Evolutionary conservation across 2,113 vertebrate genomes (phyloP).

Genomic region (Pomatostomus ruficeps): DNA sequence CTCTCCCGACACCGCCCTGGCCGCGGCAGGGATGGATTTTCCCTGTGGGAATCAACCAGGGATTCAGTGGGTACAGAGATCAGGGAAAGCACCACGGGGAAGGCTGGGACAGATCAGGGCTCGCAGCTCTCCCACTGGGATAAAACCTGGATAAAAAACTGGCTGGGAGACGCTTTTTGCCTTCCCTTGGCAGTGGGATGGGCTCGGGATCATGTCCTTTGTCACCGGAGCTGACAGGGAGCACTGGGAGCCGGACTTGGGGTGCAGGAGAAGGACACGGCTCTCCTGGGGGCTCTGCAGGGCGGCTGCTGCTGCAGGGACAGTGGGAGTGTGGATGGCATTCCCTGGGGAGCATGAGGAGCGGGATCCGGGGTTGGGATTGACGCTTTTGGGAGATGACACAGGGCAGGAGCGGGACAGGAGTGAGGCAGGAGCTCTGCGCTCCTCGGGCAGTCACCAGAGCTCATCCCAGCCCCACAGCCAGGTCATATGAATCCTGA

Average conservation of each 20-base stretch:
- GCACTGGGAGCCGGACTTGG: too few species aligned
- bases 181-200: accelerated
- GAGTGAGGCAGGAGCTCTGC: accelerated
- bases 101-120: not conserved
- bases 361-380: not conserved
- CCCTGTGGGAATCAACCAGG: not conserved
- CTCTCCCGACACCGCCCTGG: not conserved
- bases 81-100: accelerated
- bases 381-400: not conserved
- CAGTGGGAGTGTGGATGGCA: not conserved
- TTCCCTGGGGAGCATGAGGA: not conserved
- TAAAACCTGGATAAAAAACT: not conserved
- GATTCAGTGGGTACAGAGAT: not conserved
- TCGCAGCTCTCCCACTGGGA: not conserved
- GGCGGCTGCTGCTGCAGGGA: not conserved
- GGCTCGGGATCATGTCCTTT: not conserved
- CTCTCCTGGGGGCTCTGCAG: not conserved
- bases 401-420: not conserved
- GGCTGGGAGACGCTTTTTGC: not conserved
- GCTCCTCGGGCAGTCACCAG: not conserved
- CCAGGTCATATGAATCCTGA: conserved; percentile 3
- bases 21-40: not conserved
- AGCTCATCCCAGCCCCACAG: not conserved
- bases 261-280: too few species aligned
- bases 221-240: not conserved